Percentiles rank a stretch among this genome's conserved stretches.
These are phyloP conservation scores for Bombus polaris DNA, from an alignment of 1,140 invertebrate species.

Conservation along the genomic window DNA sequence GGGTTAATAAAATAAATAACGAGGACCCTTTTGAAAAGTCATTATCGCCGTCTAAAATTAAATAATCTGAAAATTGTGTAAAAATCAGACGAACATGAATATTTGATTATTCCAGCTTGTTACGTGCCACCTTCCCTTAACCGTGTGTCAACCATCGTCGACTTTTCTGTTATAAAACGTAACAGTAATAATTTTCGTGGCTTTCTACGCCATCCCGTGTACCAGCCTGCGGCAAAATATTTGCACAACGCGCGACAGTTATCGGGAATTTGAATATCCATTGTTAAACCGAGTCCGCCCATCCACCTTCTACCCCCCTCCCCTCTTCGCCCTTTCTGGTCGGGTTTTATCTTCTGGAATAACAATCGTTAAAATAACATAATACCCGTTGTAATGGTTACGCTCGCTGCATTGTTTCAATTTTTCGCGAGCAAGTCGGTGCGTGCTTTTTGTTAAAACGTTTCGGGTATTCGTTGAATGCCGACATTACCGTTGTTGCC, in stretches of 20 bases:
- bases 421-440: not conserved
- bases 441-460: not conserved
- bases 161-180: not conserved
- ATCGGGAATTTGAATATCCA: constrained; percentile 26
- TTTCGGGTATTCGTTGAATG: not conserved
- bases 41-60: not conserved
- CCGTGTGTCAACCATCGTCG: no score
- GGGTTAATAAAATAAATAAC: no score
- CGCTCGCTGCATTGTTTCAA: constrained; percentile 2
- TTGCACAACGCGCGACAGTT: constrained; percentile 16
- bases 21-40: not conserved
- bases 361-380: constrained; percentile 38
- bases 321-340: no score
- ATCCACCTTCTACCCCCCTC: not conserved
- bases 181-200: constrained; percentile 6
- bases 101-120: not conserved
- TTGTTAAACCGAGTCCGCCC: constrained; percentile 18
- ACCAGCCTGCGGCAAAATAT: constrained; percentile 11
- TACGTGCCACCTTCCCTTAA: not conserved
- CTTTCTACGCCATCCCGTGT: not conserved
- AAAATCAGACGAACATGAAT: not conserved
- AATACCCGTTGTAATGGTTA: constrained; percentile 21
- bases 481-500: not conserved
- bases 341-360: constrained; percentile 24
- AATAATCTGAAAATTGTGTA: not conserved